Conservation (phyloP, 1,140 invertebrate genomes). For the Lordiphosa clarofinis region DNA sequence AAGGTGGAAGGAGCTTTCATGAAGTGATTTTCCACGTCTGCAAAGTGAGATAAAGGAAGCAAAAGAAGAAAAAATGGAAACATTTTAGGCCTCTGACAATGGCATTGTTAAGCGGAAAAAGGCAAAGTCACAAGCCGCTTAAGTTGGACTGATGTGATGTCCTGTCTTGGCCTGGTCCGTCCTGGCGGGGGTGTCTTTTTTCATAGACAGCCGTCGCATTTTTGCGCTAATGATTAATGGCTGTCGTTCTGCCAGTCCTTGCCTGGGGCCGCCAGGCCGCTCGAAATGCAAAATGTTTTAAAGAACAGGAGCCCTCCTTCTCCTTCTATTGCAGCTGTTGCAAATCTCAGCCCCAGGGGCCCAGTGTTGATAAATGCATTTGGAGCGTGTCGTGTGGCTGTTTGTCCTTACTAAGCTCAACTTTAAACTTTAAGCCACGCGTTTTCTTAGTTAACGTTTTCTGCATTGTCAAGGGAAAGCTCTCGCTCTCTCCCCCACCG, state of each 20-base stretch:
- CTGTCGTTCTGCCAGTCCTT: conserved; percentile 39
- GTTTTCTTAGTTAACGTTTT: no score
- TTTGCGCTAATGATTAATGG: conserved; percentile 74
- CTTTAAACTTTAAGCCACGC: no score
- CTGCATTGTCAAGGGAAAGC: conserved; percentile 3
- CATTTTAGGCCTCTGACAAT: conserved; percentile 52
- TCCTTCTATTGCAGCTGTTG: conserved; percentile 62
- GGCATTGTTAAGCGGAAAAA: conserved; percentile 52
- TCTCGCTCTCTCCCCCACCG: conserved; percentile 4
- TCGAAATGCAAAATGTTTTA: conserved; percentile 58
- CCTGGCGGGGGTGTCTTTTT: conserved; percentile 31
- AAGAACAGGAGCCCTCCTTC: neutral
- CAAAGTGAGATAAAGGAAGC: conserved; percentile 51
- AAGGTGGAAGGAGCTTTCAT: conserved; percentile 32
- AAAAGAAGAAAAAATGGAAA: conserved; percentile 19
- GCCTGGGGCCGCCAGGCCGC: conserved; percentile 21
- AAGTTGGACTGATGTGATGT: conserved; percentile 24
- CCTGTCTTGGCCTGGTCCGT: conserved; percentile 9
- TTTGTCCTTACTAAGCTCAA: conserved; percentile 34
- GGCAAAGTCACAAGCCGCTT: conserved; percentile 46
- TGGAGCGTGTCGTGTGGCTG: conserved; percentile 39
- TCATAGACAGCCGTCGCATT: conserved; percentile 48
- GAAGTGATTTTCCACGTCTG: conserved; percentile 75
- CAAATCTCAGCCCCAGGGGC: conserved; percentile 53
- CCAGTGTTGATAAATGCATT: conserved; percentile 71